Evolutionary conservation across 2,888 invertebrate genomes (phyloP).

Genomic region (Drosophila mimetica): DNA sequence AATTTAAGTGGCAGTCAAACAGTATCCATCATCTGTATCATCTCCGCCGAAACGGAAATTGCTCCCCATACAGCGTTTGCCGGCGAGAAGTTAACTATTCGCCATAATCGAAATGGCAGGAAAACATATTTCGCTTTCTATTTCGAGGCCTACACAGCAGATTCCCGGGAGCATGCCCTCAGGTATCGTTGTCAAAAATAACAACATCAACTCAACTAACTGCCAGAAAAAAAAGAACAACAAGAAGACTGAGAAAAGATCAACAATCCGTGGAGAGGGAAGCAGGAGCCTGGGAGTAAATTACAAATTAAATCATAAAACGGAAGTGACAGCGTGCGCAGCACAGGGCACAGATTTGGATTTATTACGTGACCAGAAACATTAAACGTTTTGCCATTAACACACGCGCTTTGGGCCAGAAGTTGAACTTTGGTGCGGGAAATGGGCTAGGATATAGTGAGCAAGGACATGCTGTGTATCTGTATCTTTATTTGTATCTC

Average conservation of each 20-base stretch:
- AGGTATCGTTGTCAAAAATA: conserved; percentile 72
- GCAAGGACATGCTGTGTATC: conserved; percentile 37
- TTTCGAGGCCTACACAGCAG: conserved; percentile 11
- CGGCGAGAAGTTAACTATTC: conserved; percentile 60
- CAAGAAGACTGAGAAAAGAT: conserved; percentile 6
- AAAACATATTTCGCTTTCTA: conserved; percentile 51
- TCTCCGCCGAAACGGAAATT: conserved; percentile 40
- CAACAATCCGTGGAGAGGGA: conserved; percentile 13
- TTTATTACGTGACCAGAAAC: conserved; percentile 79
- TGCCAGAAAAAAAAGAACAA: conserved; percentile 57
- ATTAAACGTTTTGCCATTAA: conserved; percentile 79
- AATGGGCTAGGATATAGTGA: conserved; percentile 1
- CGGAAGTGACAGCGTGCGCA: conserved; percentile 79
- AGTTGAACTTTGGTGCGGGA: conserved; percentile 8
- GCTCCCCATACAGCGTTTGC: conserved; percentile 55
- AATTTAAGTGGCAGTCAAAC: conserved; percentile 36
- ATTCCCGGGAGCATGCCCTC: conserved; percentile 49
- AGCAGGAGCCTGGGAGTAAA: conserved; percentile 70
- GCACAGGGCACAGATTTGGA: conserved; percentile 79
- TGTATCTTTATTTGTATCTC: conserved; percentile 20
- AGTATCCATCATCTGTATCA: conserved; percentile 27
- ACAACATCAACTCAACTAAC: conserved; percentile 71
- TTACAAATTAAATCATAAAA: conserved; percentile 79
- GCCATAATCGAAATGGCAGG: conserved; percentile 72
- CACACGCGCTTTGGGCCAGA: conserved; percentile 62